Evolutionary conservation across 2,888 invertebrate genomes (phyloP), one percentile per base, ranked within the genome.

Genomic region (Kuschelorhynchus macadamiae): DNA sequence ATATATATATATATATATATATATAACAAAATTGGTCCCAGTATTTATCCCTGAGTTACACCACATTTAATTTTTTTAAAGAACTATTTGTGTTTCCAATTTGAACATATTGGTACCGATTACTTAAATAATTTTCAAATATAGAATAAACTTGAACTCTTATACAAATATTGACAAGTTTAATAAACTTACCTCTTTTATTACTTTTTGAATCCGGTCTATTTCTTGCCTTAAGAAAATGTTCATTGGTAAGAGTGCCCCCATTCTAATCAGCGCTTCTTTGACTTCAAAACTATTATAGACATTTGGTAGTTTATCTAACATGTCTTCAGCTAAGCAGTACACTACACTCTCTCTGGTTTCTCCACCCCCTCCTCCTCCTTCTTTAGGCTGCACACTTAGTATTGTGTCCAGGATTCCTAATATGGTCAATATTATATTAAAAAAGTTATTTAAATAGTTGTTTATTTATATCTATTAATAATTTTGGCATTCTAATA

Each of bases 311-410:
- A 91, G 80, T 83, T 95, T 95, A 50, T 89, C 87, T 62, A 95
- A 80, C 97, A 98, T 98, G 79, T 98, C 98, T 76, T 95, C 93
- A 5, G 97, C 96, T 76, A 97, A 86, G 76, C 91, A 90, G 84
- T 96, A 96, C 2, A 97, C 97, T 44, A 96, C 92, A 75, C 90
- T 92, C 84, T 98, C 98, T 75, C 97, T 88, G 0, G 95, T 94
- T 85, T 98, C 97, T 0, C 97, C 96, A 68, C 92, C 92, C 16
- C 91, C 89, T 16, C 91, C 89, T 0, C 94, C 95, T 1, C 96
- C 94, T 85, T 98, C 97, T 81, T 98, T 98, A 0, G 98, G 98
- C 80, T 98, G 97, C n/a, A 98, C 97, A 81, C 91, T 96, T 41
- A 98, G 87, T 77, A 98, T 97, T 0, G 96, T 96, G 79, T 96